Conservation (phyloP, 2,888 invertebrate species). For the Leptopterna dolabrata region DNA sequence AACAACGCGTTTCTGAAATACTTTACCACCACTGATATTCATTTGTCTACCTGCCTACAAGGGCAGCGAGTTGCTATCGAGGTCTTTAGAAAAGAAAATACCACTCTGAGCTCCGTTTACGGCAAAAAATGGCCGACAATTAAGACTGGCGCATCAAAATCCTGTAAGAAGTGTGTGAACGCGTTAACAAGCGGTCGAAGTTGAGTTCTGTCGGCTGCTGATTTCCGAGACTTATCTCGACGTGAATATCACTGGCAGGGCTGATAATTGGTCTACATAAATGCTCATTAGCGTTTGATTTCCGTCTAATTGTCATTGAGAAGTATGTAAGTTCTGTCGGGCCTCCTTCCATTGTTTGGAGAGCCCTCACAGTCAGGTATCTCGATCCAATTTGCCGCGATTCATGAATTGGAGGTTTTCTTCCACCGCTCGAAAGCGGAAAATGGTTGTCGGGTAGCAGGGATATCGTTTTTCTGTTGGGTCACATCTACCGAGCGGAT, state of each 20-base stretch:
- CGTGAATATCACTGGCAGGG: not conserved
- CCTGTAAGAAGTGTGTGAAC: slow-evolving; percentile 28
- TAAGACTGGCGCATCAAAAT: not conserved
- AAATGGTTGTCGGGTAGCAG: too few species aligned
- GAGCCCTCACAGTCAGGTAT: not conserved
- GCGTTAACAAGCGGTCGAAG: slow-evolving; percentile 30
- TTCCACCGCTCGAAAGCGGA: not conserved
- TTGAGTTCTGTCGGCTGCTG: not conserved
- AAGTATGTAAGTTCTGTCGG: not conserved
- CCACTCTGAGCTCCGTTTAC: too few species aligned
- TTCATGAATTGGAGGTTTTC: not conserved
- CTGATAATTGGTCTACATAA: slow-evolving; percentile 24
- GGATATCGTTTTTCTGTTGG: too few species aligned
- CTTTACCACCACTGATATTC: too few species aligned
- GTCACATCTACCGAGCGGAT: too few species aligned
- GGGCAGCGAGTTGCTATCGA: too few species aligned
- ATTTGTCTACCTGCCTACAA: too few species aligned
- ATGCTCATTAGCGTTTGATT: slow-evolving; percentile 16
- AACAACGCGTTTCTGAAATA: too few species aligned
- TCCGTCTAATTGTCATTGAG: slow-evolving; percentile 32
- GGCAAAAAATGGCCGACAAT: not conserved
- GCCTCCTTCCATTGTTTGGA: not conserved
- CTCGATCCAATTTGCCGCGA: not conserved
- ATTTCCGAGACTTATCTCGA: not conserved
- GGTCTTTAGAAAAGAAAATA: too few species aligned